A percentile compares a stretch with the other conserved stretches of the same genome.
Evolutionary conservation across 2,888 invertebrate species (phyloP).

Genomic region (Blastobasis adustella): DNA sequence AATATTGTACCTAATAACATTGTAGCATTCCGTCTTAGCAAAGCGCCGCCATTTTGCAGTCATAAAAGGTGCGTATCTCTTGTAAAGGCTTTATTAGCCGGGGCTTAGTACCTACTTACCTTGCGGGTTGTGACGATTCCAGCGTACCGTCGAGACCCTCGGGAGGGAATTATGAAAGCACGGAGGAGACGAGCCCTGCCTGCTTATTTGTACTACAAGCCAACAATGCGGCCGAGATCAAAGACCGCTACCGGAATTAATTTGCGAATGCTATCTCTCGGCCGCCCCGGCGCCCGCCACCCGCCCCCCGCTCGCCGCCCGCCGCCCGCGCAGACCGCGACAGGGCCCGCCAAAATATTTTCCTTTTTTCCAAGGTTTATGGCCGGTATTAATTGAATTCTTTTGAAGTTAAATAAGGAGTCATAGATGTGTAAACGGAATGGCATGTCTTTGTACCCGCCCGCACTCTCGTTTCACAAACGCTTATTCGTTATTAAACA

Average conservation of each 20-base stretch:
- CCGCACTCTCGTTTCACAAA: too few relatives aligned
- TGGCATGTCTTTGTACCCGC: slow-evolving; percentile 14
- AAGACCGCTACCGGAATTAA: slow-evolving; percentile 59
- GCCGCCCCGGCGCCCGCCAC: slow-evolving; percentile 16
- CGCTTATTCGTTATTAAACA: too few relatives aligned
- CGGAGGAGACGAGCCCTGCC: slow-evolving; percentile 20
- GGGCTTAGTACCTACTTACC: slow-evolving; percentile 24
- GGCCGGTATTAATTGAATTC: slow-evolving; percentile 23
- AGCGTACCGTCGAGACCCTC: slow-evolving; percentile 25
- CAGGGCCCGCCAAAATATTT: slow-evolving; percentile 40
- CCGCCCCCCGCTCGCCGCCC: slow-evolving; percentile 2
- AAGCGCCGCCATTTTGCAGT: neutral
- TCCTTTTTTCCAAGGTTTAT: slow-evolving; percentile 29
- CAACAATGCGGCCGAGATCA: slow-evolving; percentile 60
- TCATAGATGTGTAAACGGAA: slow-evolving; percentile 8
- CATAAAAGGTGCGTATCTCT: slow-evolving; percentile 8
- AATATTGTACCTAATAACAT: too few relatives aligned
- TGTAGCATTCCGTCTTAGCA: neutral
- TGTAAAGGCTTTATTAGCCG: slow-evolving; percentile 26
- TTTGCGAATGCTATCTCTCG: slow-evolving; percentile 53
- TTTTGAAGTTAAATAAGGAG: slow-evolving; percentile 24
- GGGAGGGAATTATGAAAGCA: slow-evolving; percentile 33
- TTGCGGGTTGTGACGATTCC: slow-evolving; percentile 32
- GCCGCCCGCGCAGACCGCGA: slow-evolving; percentile 19
- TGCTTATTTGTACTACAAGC: slow-evolving; percentile 57